Conservation (phyloP, 2,113 vertebrate genomes). For the Rhynchomys soricoides region DNA sequence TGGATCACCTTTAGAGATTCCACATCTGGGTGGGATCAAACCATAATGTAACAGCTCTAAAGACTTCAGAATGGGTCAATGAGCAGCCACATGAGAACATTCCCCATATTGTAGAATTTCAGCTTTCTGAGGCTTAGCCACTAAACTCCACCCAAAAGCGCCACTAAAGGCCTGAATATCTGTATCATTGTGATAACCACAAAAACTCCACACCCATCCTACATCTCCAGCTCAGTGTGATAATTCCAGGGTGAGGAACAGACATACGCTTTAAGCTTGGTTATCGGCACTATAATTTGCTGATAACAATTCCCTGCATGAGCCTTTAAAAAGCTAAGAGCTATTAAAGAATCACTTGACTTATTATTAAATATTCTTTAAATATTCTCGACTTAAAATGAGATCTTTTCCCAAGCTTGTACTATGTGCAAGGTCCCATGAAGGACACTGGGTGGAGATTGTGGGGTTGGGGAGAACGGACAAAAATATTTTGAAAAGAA, state of each 20-base stretch:
- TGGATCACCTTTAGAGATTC: neutral
- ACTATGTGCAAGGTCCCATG: neutral
- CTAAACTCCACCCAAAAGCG: too few species aligned
- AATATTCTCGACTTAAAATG: neutral
- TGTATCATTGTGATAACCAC: neutral
- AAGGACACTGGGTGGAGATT: neutral
- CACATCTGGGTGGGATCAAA: too few species aligned
- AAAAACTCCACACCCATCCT: neutral
- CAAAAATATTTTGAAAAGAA: slow-evolving; percentile 21
- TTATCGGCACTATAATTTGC: neutral
- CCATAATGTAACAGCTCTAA: accelerated
- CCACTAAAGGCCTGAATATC: neutral
- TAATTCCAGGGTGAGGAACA: neutral
- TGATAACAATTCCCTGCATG: neutral
- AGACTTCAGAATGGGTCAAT: neutral
- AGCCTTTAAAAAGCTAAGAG: neutral
- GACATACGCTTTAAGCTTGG: neutral
- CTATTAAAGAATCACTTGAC: neutral
- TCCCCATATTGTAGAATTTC: accelerated
- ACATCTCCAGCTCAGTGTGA: too few species aligned
- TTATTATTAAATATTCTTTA: neutral
- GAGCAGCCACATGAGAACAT: neutral
- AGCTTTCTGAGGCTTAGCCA: neutral
- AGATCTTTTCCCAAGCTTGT: neutral
- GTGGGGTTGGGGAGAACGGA: neutral